Evolutionary conservation across 2,888 invertebrate genomes (phyloP), one percentile per base, ranked within the genome.

Genomic region (Pristionchus maxplancki): DNA sequence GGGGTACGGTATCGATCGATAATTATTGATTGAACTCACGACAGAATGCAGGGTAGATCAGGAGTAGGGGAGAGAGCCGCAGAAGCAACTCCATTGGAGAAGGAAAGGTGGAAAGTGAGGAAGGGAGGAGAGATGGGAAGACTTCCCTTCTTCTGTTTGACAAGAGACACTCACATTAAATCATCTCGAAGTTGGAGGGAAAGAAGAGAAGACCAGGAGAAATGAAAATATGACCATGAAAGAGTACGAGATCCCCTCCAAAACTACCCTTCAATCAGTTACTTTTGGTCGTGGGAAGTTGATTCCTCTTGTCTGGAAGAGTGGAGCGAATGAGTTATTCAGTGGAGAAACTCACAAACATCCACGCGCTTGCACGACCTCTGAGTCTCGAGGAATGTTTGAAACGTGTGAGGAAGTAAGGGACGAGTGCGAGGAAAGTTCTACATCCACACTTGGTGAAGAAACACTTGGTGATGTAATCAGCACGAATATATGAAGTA

Each of bases 101-200:
- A 78, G 74, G 40, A 15, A 48, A 78, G 28, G 24, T n/a, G 28
- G 28, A 31, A 28, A 48, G 78, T n/a, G 40, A 78, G 44, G 78
- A 44, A 64, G 78, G 40, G 28, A 78, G 78, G 34, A 48, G 78
- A 48, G 78, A 78, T 64, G 64, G 31, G 71, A 40, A 74, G 71
- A 64, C 64, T 31, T 58, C 58, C 24, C 58, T 58, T n/a, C 37
- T 37, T 37, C 15, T 71, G 71, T 71, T 71, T 71, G 71, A 71
- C 71, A 71, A 71, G 34, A 17, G 71, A 1, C 37, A 44, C 71
- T 71, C 71, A 8, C 71, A 37, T 71, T 71, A 20, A 71, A 34
- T 71, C 71, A 71, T 37, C 71, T 5, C n/a, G n/a, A n/a, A n/a
- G n/a, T n/a, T n/a, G 20, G 71, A 71, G 37, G 37, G 15, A 17